Evolutionary conservation across 2,113 vertebrate species (phyloP).

Genomic region (Charina bottae): DNA sequence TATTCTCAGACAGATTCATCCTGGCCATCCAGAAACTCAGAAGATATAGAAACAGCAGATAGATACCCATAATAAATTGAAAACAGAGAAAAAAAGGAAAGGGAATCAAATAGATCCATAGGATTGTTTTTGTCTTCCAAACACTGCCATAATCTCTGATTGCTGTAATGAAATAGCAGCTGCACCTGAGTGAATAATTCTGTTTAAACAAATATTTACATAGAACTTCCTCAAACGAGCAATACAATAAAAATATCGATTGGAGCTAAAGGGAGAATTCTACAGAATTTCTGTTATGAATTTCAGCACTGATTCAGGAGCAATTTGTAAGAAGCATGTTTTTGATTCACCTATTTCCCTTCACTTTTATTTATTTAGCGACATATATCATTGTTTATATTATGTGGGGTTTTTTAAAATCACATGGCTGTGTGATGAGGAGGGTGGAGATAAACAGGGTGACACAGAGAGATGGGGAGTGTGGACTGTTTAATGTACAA

Average conservation of each 20-base stretch:
- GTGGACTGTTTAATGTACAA: too few species aligned
- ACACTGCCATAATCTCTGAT: neutral
- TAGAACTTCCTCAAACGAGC: neutral
- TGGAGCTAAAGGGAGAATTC: neutral
- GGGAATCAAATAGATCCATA: neutral
- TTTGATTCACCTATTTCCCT: neutral
- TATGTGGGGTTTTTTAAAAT: neutral
- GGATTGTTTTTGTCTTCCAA: neutral
- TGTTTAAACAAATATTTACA: neutral
- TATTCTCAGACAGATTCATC: neutral
- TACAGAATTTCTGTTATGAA: neutral
- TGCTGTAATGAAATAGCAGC: neutral
- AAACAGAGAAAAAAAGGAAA: neutral
- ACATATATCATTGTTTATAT: neutral
- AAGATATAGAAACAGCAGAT: neutral
- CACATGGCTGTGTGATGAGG: too few species aligned
- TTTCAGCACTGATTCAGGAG: neutral
- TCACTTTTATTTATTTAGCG: neutral
- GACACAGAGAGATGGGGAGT: too few species aligned
- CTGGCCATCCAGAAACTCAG: constrained; percentile 8
- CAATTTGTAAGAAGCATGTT: neutral
- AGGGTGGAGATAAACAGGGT: too few species aligned
- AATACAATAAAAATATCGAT: neutral
- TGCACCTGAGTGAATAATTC: neutral
- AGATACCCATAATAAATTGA: neutral